These are phyloP conservation scores for Lineus longissimus DNA, from an alignment of 1,140 invertebrate species.

Conservation along the genomic window DNA sequence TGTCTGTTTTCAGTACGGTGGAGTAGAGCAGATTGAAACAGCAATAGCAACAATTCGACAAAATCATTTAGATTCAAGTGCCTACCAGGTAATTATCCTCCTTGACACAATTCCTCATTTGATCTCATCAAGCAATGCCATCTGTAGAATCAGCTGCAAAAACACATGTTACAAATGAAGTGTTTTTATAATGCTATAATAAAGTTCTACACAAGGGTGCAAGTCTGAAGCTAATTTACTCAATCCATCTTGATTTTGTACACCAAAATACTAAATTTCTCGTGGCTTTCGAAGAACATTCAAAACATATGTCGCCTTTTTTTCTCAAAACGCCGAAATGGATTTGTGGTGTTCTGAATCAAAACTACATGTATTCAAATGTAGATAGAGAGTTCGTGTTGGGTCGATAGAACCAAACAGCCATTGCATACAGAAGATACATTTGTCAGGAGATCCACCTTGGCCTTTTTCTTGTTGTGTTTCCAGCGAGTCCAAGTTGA, in stretches of 20 bases:
- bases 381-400: neutral
- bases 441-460: too few species aligned
- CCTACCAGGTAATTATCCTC: neutral
- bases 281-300: neutral
- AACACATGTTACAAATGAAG: neutral
- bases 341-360: neutral
- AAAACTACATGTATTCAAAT: neutral
- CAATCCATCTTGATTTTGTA: too few species aligned
- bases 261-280: too few species aligned
- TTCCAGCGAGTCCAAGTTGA: slow-evolving; percentile 4
- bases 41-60: slow-evolving; percentile 3
- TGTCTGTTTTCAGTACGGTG: slow-evolving; percentile 7
- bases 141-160: neutral
- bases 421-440: too few species aligned
- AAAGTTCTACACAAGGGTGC: neutral
- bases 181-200: neutral
- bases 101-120: neutral
- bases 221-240: neutral
- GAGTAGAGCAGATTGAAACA: slow-evolving; percentile 9
- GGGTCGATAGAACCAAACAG: too few species aligned
- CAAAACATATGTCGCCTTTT: neutral
- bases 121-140: neutral
- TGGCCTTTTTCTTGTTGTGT: too few species aligned
- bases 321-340: neutral
- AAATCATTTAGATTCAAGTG: neutral